Percentiles rank a stretch among this genome's conserved stretches.
Conservation (phyloP, 2,888 invertebrate genomes). For the Drosophila multiciliata region DNA sequence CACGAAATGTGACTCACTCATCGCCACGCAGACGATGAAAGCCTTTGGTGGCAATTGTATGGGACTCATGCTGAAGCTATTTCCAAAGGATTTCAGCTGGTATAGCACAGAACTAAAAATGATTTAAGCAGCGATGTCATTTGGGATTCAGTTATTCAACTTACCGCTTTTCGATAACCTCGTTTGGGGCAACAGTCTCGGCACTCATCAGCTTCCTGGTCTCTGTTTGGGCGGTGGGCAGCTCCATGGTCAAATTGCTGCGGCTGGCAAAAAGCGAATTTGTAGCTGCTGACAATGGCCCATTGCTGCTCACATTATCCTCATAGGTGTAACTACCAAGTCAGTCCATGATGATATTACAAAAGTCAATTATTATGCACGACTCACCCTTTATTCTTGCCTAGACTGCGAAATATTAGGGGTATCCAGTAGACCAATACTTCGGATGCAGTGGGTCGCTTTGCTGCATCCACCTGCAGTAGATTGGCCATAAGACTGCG, state of each 20-base stretch:
- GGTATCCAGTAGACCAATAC: constrained; percentile 87
- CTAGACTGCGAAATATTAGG: constrained; percentile 84
- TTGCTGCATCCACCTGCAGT: constrained; percentile 87
- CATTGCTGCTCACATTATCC: constrained; percentile 67
- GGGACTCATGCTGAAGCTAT: constrained; percentile 86
- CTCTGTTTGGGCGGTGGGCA: constrained; percentile 82
- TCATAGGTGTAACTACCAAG: constrained; percentile 80
- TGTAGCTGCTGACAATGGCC: constrained; percentile 47
- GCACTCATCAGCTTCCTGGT: constrained; percentile 84
- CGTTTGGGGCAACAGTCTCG: constrained; percentile 81
- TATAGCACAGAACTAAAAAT: constrained; percentile 86
- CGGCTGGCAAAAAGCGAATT: constrained; percentile 42
- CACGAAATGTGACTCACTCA: constrained; percentile 87
- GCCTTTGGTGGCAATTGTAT: constrained; percentile 87
- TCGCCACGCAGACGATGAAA: constrained; percentile 86
- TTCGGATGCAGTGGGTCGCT: constrained; percentile 88
- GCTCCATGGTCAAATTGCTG: constrained; percentile 60
- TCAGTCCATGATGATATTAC: no score
- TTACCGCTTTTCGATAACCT: constrained; percentile 82
- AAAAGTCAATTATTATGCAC: no score
- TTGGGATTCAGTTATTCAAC: neutral
- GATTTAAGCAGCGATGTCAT: no score
- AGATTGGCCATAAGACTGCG: constrained; percentile 88
- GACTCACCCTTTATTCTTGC: constrained; percentile 83
- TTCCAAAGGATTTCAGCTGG: constrained; percentile 86